phyloP scores from a whole-genome alignment of 2,888 invertebrate species.

The Bombyx huttoni region DNA sequence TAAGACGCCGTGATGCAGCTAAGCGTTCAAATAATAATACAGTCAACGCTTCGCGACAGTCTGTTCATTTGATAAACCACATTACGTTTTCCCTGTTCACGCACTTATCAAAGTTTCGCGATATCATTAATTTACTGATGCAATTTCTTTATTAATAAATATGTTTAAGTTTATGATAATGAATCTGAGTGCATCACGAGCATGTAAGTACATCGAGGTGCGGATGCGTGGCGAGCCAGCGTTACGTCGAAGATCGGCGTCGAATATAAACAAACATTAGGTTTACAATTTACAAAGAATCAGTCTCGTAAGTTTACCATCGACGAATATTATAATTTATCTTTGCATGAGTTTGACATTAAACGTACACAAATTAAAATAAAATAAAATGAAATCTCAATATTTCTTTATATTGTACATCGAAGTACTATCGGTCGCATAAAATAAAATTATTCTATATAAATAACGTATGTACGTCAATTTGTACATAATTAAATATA shows the following conservation, averaged over 20 bases:
- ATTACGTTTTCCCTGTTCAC: too few species aligned
- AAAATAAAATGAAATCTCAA: conserved; percentile 23
- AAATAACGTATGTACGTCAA: neutral
- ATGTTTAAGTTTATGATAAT: neutral
- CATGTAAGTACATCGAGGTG: neutral
- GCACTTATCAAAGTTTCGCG: neutral
- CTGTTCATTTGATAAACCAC: too few species aligned
- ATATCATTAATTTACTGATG: neutral
- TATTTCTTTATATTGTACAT: neutral
- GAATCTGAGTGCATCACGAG: neutral
- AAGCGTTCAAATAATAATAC: too few species aligned
- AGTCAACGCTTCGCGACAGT: too few species aligned
- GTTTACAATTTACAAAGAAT: conserved; percentile 3
- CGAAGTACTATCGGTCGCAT: neutral
- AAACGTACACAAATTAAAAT: conserved; percentile 8
- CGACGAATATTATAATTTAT: conserved; percentile 1
- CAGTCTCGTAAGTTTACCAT: conserved; percentile 11
- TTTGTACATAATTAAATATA: neutral
- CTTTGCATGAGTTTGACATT: neutral
- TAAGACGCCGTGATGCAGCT: too few species aligned
- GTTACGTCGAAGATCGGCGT: neutral
- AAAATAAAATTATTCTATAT: neutral
- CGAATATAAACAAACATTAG: neutral
- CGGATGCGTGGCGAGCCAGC: neutral
- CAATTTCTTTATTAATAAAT: neutral